Evolutionary conservation across 2,113 vertebrate genomes (phyloP).

Genomic region (Prochilodus magdalenae): DNA sequence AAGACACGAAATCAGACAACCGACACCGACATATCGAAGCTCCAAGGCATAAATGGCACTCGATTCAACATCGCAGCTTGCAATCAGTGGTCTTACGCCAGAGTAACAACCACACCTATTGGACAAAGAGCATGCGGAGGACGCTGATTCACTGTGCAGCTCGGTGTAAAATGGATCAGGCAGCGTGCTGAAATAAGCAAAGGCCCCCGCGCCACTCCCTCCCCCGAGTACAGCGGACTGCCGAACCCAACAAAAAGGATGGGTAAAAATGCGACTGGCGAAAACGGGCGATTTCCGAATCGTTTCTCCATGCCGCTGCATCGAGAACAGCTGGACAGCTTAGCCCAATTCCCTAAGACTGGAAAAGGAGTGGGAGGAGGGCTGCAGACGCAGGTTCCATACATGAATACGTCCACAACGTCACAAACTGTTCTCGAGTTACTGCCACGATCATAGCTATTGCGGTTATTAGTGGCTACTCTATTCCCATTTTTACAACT

Average conservation of each 20-base stretch:
- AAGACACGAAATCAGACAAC: too few species aligned
- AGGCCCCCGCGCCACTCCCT: neutral
- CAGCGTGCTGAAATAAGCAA: neutral
- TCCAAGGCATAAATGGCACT: neutral
- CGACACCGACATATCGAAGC: too few species aligned
- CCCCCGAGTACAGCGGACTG: conserved; percentile 56
- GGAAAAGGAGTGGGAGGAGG: conserved; percentile 1
- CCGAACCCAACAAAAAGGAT: conserved; percentile 53
- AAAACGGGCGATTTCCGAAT: conserved; percentile 59
- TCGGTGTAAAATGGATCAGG: neutral
- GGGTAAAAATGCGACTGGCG: conserved; percentile 49
- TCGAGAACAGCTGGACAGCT: conserved; percentile 35
- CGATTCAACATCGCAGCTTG: neutral
- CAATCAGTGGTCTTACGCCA: neutral
- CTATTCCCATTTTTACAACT: too few species aligned
- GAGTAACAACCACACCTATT: neutral
- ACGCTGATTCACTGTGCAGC: neutral
- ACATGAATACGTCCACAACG: too few species aligned
- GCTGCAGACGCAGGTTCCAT: neutral
- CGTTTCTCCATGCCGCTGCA: conserved; percentile 52
- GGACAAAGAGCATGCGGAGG: neutral
- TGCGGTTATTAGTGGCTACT: too few species aligned
- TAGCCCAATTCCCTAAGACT: conserved; percentile 29
- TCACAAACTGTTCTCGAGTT: too few species aligned
- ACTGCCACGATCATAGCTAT: too few species aligned